phyloP scores from a whole-genome alignment of 2,113 vertebrate species.

The Serinus canaria region DNA sequence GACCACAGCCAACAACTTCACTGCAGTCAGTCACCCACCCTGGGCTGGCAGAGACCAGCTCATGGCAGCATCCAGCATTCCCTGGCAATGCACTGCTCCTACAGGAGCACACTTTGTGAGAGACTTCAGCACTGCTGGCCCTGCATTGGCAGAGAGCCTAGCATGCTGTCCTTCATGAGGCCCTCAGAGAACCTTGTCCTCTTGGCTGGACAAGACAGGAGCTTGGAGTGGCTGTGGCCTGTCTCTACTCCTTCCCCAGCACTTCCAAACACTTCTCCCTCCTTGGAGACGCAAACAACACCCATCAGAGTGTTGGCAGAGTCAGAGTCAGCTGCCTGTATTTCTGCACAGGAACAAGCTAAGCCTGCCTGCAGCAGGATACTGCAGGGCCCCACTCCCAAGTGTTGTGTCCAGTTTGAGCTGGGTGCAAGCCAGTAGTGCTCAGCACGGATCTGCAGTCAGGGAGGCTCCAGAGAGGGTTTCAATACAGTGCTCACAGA shows the following conservation, averaged over 20 bases:
- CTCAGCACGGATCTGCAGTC: not conserved
- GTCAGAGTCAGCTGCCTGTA: not conserved
- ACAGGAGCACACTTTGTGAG: not conserved
- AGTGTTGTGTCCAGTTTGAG: not conserved
- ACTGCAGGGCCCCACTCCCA: not conserved
- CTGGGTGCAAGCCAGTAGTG: not conserved
- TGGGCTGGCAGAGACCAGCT: not conserved
- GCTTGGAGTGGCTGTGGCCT: not conserved
- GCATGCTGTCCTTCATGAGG: not conserved
- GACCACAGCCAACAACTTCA: not conserved
- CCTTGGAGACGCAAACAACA: not conserved
- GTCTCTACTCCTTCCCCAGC: not conserved
- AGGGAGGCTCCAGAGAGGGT: not conserved
- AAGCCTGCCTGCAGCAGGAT: not conserved
- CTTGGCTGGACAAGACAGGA: not conserved
- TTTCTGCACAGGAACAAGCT: not conserved
- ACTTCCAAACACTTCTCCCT: not conserved
- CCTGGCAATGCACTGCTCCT: not conserved
- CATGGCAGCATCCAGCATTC: not conserved
- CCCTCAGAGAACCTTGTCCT: not conserved
- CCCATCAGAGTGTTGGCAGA: not conserved
- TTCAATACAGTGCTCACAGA: not conserved
- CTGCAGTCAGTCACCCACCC: accelerated
- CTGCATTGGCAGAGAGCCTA: not conserved
- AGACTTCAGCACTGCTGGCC: not conserved